Conservation (phyloP, 2,797 vertebrate species). For the Cetoscarus ocellatus region DNA sequence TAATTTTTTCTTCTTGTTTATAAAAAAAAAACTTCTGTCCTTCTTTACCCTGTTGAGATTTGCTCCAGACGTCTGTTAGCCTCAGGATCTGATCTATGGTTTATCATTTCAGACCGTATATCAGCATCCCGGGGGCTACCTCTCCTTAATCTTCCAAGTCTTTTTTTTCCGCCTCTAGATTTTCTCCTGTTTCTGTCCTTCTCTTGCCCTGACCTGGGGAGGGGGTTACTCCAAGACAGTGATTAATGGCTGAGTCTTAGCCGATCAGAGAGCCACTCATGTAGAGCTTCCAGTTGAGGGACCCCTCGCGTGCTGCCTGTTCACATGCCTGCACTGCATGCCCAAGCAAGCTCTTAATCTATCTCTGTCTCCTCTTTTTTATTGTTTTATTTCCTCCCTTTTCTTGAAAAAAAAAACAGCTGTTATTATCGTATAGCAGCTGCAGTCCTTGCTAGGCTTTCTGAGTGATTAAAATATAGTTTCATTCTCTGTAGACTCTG, state of each 20-base stretch:
- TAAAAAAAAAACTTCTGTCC: slow-evolving; percentile 11
- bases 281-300: slow-evolving; percentile 77
- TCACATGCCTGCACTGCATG: slow-evolving; percentile 88
- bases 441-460: slow-evolving; percentile 61
- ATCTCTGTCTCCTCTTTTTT: slow-evolving; percentile 72
- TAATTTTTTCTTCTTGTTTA: slow-evolving; percentile 6
- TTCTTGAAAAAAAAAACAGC: slow-evolving; percentile 47
- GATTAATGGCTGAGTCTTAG: slow-evolving; percentile 70
- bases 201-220: slow-evolving; percentile 69
- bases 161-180: slow-evolving; percentile 63
- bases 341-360: slow-evolving; percentile 81
- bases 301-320: slow-evolving; percentile 83
- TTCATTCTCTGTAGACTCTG: slow-evolving; percentile 57
- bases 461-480: slow-evolving; percentile 58
- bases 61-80: slow-evolving; percentile 57
- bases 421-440: slow-evolving; percentile 58
- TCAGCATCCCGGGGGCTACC: slow-evolving; percentile 55
- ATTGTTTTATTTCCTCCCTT: slow-evolving; percentile 59
- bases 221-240: slow-evolving; percentile 62
- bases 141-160: slow-evolving; percentile 59
- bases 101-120: slow-evolving; percentile 49
- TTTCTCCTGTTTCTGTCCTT: slow-evolving; percentile 71
- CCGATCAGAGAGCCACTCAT: slow-evolving; percentile 70
- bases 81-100: slow-evolving; percentile 66
- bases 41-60: slow-evolving; percentile 64